Conservation (phyloP, 2,797 vertebrate species). For the Poecile montanus region DNA sequence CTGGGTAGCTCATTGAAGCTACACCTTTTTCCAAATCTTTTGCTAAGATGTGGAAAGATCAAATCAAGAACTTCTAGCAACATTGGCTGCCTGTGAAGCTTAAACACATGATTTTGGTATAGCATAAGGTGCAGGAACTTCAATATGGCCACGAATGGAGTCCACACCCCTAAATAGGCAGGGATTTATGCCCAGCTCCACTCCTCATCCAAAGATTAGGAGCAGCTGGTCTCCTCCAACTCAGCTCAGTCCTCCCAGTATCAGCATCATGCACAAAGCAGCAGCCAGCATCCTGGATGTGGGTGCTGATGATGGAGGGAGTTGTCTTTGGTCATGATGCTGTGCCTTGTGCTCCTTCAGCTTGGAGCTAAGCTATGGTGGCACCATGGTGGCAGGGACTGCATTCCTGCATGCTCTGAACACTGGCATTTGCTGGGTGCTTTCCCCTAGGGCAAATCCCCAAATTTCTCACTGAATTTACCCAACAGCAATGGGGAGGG, state of each 20-base stretch:
- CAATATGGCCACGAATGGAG: not conserved
- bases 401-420: not conserved
- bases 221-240: not conserved
- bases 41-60: not conserved
- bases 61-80: not conserved
- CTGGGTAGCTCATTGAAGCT: not conserved
- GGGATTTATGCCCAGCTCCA: not conserved
- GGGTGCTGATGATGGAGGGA: not conserved
- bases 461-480: not conserved
- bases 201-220: not conserved
- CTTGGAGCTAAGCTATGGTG: not conserved
- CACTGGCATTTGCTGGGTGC: accelerated
- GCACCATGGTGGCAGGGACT: accelerated
- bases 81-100: not conserved
- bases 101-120: not conserved
- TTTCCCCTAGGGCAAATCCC: not conserved
- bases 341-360: accelerated
- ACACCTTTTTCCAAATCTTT: not conserved
- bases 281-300: not conserved
- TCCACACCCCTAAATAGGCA: not conserved
- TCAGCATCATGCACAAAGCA: not conserved
- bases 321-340: not conserved
- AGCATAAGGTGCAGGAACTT: not conserved
- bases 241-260: not conserved
- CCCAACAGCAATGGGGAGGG: not conserved